phyloP scores from a whole-genome alignment of 2,888 invertebrate genomes.

The Andrena flavipes region DNA sequence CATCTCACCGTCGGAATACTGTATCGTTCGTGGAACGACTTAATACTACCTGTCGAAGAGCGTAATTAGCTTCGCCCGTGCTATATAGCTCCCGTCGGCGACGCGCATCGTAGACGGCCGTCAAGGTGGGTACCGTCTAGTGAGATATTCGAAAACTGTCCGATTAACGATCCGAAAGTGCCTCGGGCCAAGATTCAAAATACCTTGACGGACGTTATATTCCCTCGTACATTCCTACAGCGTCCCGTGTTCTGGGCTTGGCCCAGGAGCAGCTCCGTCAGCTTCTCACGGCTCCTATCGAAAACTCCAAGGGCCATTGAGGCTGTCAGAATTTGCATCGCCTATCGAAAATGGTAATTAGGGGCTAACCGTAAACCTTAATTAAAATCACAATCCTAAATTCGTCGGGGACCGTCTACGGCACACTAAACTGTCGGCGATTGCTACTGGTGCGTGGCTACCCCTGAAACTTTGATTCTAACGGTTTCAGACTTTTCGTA shows the following conservation, averaged over 20 bases:
- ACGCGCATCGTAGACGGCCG: slow-evolving; percentile 17
- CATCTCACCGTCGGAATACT: not conserved
- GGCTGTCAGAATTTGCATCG: slow-evolving; percentile 58
- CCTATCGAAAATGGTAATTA: slow-evolving; percentile 63
- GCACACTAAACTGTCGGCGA: slow-evolving; percentile 6
- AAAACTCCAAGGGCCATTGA: slow-evolving; percentile 56
- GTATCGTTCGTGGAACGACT: not conserved
- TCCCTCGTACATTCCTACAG: slow-evolving; percentile 60
- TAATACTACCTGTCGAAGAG: not conserved
- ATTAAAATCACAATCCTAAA: slow-evolving; percentile 65
- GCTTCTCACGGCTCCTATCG: slow-evolving; percentile 57
- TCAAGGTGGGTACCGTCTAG: slow-evolving; percentile 44
- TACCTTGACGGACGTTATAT: slow-evolving; percentile 69
- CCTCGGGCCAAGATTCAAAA: slow-evolving; percentile 69
- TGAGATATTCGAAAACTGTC: slow-evolving; percentile 73
- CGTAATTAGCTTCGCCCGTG: slow-evolving; percentile 35
- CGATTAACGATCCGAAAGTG: slow-evolving; percentile 72
- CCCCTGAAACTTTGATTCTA: not conserved
- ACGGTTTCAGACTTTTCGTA: not conserved
- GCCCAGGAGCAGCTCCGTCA: slow-evolving; percentile 26
- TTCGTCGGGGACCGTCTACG: slow-evolving; percentile 27
- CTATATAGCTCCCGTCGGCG: not conserved
- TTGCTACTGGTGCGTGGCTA: not conserved
- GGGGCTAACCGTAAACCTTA: slow-evolving; percentile 63
- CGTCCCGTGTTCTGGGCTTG: slow-evolving; percentile 43